phyloP scores from a whole-genome alignment of 2,888 invertebrate genomes.

The Clepsis dumicolana region DNA sequence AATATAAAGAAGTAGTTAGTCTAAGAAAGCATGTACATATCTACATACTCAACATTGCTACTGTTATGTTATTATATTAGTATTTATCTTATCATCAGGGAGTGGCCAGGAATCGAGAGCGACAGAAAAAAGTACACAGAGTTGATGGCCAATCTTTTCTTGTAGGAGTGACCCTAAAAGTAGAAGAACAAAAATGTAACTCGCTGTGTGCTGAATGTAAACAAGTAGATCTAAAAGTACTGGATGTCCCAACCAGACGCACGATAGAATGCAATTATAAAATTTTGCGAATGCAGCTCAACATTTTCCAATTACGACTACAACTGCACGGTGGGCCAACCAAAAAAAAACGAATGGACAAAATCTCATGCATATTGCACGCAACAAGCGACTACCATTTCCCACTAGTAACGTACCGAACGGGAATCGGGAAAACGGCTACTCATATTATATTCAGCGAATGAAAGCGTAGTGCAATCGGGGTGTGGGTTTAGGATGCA shows the following conservation, averaged over 20 bases:
- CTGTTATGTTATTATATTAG: no score
- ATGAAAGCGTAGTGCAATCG: slow-evolving; percentile 81
- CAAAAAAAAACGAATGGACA: slow-evolving; percentile 78
- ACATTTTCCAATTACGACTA: slow-evolving; percentile 75
- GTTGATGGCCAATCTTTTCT: no score
- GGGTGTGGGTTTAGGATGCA: slow-evolving; percentile 70
- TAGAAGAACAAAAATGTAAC: no score
- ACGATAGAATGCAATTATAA: slow-evolving; percentile 34
- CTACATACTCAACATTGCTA: no score
- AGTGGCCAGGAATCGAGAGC: no score
- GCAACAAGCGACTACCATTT: slow-evolving; percentile 78
- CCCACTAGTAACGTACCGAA: slow-evolving; percentile 75
- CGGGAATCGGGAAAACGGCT: slow-evolving; percentile 60
- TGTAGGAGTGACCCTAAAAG: no score
- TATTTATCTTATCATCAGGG: no score
- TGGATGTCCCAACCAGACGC: slow-evolving; percentile 22
- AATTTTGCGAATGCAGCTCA: slow-evolving; percentile 49
- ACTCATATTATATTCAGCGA: slow-evolving; percentile 78
- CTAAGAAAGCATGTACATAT: no score
- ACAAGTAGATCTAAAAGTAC: slow-evolving; percentile 19
- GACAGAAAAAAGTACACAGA: no score
- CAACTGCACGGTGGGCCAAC: slow-evolving; percentile 65
- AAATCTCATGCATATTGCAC: slow-evolving; percentile 81
- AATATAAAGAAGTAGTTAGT: no score
- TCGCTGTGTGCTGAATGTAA: no score